Evolutionary conservation across 2,113 vertebrate species (phyloP).

Genomic region (Probosciger aterrimus): DNA sequence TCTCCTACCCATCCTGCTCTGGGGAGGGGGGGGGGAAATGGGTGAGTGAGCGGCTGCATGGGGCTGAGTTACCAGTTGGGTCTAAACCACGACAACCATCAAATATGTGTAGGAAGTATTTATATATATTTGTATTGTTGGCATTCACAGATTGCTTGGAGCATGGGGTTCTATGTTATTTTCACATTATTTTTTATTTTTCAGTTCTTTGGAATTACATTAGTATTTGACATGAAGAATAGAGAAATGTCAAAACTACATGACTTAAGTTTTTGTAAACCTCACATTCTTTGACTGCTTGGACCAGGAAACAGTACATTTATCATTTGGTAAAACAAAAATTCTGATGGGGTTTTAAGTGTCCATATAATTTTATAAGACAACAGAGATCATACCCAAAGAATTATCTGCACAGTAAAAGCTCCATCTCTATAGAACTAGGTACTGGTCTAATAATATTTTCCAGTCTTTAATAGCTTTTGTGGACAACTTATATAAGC

Average conservation of each 20-base stretch:
- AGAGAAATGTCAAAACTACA: not conserved
- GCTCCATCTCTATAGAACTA: not conserved
- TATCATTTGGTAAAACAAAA: not conserved
- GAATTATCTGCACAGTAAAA: not conserved
- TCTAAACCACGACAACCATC: not conserved
- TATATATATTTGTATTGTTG: not conserved
- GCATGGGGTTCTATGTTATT: not conserved
- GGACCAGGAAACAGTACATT: not conserved
- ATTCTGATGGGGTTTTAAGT: not conserved
- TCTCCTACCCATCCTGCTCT: not conserved
- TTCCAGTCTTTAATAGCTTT: not conserved
- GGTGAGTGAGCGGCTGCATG: not conserved
- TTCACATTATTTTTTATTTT: not conserved
- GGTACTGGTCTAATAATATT: not conserved
- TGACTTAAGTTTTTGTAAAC: not conserved
- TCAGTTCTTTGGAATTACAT: not conserved
- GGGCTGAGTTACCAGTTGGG: not conserved
- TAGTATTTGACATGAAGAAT: not conserved
- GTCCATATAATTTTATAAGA: not conserved
- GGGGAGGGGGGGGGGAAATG: not conserved
- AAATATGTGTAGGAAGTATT: not conserved
- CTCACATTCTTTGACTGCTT: not conserved
- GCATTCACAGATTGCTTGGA: not conserved
- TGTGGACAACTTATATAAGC: not conserved
- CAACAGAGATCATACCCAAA: not conserved